These are phyloP conservation scores for Sandelia bainsii DNA, from an alignment of 2,797 vertebrate species.

Conservation along the genomic window DNA sequence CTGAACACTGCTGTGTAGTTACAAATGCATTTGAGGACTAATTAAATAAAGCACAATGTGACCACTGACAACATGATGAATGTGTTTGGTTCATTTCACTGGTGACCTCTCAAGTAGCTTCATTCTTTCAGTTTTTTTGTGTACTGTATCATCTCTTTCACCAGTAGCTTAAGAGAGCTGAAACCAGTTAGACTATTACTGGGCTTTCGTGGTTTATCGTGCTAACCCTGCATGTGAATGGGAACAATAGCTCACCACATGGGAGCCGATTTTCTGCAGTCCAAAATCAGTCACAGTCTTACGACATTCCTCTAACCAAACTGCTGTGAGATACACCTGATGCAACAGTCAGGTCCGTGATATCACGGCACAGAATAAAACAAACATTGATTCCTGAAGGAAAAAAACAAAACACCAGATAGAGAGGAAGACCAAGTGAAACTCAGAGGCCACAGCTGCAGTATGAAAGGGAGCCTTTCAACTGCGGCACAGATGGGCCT, in stretches of 20 bases:
- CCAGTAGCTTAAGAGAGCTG: conserved; percentile 57
- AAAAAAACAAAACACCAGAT: conserved; percentile 8
- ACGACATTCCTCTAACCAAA: conserved; percentile 39
- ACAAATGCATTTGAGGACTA: conserved; percentile 45
- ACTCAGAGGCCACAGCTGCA: conserved; percentile 48
- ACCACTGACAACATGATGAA: conserved; percentile 42
- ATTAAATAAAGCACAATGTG: conserved; percentile 72
- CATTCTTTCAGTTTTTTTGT: conserved; percentile 41
- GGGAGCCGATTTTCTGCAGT: conserved; percentile 56
- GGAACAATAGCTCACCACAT: conserved; percentile 63
- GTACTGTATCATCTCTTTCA: conserved; percentile 49
- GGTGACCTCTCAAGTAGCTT: conserved; percentile 53
- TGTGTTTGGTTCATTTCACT: conserved; percentile 53
- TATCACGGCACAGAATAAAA: conserved; percentile 33
- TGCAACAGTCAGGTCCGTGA: conserved; percentile 13
- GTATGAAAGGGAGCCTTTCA: conserved; percentile 58
- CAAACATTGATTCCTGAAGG: conserved; percentile 34
- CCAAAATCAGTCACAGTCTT: conserved; percentile 26
- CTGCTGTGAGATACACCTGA: conserved; percentile 49
- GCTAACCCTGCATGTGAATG: conserved; percentile 34
- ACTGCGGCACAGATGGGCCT: conserved; percentile 42
- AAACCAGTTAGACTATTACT: conserved; percentile 71
- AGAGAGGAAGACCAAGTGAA: conserved; percentile 30
- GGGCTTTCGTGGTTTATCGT: conserved; percentile 48
- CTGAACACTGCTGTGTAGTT: conserved; percentile 28